These are phyloP conservation scores for Peromyscus polionotus DNA, from an alignment of 2,113 vertebrate genomes.

Conservation along the genomic window DNA sequence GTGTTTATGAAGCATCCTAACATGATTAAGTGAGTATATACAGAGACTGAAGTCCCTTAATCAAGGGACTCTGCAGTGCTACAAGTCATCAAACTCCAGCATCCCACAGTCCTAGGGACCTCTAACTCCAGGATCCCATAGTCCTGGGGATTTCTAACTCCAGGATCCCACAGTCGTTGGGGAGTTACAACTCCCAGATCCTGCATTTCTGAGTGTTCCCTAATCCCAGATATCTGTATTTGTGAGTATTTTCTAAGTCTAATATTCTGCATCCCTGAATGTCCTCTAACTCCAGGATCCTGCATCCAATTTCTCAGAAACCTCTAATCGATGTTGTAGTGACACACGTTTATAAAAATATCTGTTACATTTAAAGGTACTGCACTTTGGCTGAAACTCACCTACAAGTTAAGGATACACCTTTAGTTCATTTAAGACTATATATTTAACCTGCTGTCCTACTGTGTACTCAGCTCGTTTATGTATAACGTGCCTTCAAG, in stretches of 20 bases:
- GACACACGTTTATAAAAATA: not conserved
- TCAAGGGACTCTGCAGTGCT: not conserved
- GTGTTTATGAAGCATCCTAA: not conserved
- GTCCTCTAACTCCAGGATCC: not conserved
- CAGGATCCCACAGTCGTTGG: not conserved
- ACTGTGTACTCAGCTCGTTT: not conserved
- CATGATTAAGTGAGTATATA: not conserved
- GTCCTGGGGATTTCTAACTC: not conserved
- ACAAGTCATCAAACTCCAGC: not conserved
- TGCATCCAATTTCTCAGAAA: not conserved
- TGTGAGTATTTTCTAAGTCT: not conserved
- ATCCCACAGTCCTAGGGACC: not conserved
- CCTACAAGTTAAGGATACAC: not conserved
- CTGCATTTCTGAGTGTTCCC: not conserved
- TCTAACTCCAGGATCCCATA: not conserved
- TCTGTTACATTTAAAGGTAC: not conserved
- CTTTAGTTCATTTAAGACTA: not conserved
- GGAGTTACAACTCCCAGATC: no score
- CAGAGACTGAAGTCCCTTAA: not conserved
- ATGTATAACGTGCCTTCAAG: not conserved
- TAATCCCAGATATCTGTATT: not conserved
- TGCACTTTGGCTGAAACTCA: not conserved
- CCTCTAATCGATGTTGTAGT: not conserved
- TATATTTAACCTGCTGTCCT: not conserved
- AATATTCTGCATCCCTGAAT: not conserved